Percentiles rank a stretch among this genome's conserved stretches.
phyloP scores from a whole-genome alignment of 2,888 invertebrate genomes.

The Drosophila phalerata region DNA sequence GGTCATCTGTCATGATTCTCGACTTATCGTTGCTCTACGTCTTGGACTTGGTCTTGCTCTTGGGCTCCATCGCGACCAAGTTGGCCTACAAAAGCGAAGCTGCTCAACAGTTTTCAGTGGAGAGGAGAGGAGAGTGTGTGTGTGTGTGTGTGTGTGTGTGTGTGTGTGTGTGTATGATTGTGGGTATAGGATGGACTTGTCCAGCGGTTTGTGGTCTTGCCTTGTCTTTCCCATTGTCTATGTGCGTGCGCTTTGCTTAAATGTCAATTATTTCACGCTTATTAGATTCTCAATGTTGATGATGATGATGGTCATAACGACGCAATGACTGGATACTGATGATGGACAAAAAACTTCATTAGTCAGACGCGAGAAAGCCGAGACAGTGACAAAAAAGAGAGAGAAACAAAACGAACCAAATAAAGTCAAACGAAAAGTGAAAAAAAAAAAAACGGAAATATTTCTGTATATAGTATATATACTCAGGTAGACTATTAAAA shows the following conservation, averaged over 20 bases:
- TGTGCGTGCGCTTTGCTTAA: slow-evolving; percentile 78
- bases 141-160: neutral
- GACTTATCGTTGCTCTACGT: slow-evolving; percentile 40
- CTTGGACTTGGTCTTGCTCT: slow-evolving; percentile 26
- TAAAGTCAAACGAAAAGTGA: slow-evolving; percentile 50
- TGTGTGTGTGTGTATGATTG: neutral
- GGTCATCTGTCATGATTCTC: slow-evolving; percentile 80
- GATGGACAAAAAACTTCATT: slow-evolving; percentile 46
- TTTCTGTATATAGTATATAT: slow-evolving; percentile 2
- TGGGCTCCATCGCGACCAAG: slow-evolving; percentile 26
- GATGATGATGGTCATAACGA: slow-evolving; percentile 32
- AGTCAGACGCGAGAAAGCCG: slow-evolving; percentile 48
- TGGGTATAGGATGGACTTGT: slow-evolving; percentile 20
- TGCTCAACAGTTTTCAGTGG: neutral
- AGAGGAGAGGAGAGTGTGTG: neutral
- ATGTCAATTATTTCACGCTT: slow-evolving; percentile 82
- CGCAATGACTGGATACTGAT: slow-evolving; percentile 26
- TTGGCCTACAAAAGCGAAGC: slow-evolving; percentile 69
- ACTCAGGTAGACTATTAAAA: slow-evolving; percentile 45
- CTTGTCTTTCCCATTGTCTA: slow-evolving; percentile 60
- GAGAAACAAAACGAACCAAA: slow-evolving; percentile 18
- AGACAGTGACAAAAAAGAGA: slow-evolving; percentile 22
- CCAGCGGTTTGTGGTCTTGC: slow-evolving; percentile 23
- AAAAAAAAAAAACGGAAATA: slow-evolving; percentile 36
- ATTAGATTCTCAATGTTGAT: slow-evolving; percentile 69